Evolutionary conservation across 2,113 vertebrate species (phyloP), one percentile per base, ranked within the genome.

Genomic region (Calonectris borealis): DNA sequence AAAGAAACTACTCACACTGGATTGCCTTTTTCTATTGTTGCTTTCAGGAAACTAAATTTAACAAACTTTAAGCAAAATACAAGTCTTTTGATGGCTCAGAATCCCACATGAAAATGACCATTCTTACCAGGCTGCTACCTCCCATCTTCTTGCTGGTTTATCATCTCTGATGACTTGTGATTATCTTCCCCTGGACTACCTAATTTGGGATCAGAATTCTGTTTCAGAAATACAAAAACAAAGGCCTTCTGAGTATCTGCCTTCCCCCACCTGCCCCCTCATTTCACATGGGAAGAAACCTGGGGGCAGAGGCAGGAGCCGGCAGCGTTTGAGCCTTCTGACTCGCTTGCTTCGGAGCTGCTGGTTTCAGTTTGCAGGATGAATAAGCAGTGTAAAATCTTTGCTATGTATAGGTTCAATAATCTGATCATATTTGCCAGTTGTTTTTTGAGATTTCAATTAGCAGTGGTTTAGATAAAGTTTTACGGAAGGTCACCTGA

Each of bases 281-380:
- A 25, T 93, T 96, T 90, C 90, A 80, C 58, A 72, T 5, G 34
- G 76, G 73, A 70, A 58, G n/a, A 65, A 81, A 9, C 51, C 58
- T 32, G 78, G 62, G 54, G 65, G 49, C 66, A 60, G 70, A 55
- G 70, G 42, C 36, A 51, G 90, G 79, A 90, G 62, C 54, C 2
- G 3, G 3, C 12, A 12, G 34, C 1, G 0, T 57, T 66, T 5
- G 31, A 84, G 18, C 68, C n/a, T 70, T 66, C 26, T 0, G 2
- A 38, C 34, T 70, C 2, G 9, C 58, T 70, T 26, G 24, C 66
- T 83, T 70, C 0, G 4, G 51, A 77, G 75, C 85, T 62, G 16
- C 79, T 32, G 7, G 24, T 93, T 91, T 95, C 68, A 31, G 44
- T 95, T 88, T 91, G 82, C 68, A 64, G 60, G 86, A 94, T 66